Conservation (phyloP, 2,797 vertebrate species). For the Phrynocephalus vlangalii region DNA sequence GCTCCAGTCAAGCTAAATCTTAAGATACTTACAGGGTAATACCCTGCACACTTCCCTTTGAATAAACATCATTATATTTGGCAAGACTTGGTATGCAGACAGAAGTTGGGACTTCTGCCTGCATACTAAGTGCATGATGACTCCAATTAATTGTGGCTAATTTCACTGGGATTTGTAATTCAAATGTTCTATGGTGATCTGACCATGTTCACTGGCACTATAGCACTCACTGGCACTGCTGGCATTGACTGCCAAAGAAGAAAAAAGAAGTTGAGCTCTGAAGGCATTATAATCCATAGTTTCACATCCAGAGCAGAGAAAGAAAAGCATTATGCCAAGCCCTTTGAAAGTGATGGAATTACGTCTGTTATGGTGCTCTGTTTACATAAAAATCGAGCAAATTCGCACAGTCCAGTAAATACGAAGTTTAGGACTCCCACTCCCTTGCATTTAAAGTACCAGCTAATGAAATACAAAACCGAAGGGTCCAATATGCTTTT, state of each 20-base stretch:
- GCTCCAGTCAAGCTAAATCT: neutral
- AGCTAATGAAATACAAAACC: neutral
- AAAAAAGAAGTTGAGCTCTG: no score
- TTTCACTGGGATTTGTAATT: neutral
- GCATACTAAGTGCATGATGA: no score
- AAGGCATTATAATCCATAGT: no score
- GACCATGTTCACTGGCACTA: neutral
- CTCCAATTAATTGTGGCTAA: neutral
- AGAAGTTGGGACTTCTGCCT: neutral
- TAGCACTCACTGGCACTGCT: no score
- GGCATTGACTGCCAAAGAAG: no score
- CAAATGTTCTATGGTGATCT: neutral
- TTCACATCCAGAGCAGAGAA: no score
- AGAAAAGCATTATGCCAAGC: no score
- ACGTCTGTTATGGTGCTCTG: no score
- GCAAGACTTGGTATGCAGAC: no score
- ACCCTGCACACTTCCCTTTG: neutral
- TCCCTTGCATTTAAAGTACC: slow-evolving; percentile 5
- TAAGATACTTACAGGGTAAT: no score
- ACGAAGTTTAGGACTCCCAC: neutral
- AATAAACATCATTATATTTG: neutral
- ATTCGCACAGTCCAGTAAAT: neutral
- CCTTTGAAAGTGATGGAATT: no score
- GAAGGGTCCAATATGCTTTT: neutral
- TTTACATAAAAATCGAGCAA: neutral